These are phyloP conservation scores for Arizona elegans DNA, from an alignment of 2,113 vertebrate genomes.

Conservation along the genomic window DNA sequence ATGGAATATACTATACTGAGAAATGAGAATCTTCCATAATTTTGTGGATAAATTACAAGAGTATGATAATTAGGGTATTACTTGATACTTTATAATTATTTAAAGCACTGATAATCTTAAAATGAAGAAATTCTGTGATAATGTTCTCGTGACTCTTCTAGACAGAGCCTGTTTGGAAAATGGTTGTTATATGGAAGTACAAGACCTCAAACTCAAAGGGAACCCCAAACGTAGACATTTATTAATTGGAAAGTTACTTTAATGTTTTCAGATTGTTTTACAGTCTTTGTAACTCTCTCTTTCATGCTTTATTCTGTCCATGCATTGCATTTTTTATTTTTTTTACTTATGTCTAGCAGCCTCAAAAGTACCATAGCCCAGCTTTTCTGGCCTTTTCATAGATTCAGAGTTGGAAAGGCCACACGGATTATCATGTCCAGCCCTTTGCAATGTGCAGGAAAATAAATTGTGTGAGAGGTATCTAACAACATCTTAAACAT, in stretches of 20 bases:
- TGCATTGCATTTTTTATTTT: neutral
- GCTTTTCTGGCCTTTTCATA: neutral
- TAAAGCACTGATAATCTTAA: neutral
- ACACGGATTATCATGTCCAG: neutral
- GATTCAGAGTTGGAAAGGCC: neutral
- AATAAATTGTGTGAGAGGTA: neutral
- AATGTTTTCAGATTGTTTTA: neutral
- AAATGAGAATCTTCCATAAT: neutral
- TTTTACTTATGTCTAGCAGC: neutral
- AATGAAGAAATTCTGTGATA: neutral
- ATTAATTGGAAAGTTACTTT: neutral
- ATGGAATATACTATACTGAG: neutral
- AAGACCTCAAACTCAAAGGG: neutral
- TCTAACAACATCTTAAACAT: neutral
- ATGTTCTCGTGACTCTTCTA: neutral
- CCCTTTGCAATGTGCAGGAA: neutral
- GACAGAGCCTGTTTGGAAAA: neutral
- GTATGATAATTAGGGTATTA: neutral
- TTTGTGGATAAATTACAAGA: neutral
- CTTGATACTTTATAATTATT: neutral
- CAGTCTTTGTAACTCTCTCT: neutral
- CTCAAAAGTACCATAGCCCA: neutral
- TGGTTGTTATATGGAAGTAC: neutral
- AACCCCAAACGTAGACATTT: neutral
- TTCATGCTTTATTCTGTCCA: neutral